A percentile compares a stretch with the other conserved stretches of the same genome.
Conservation (phyloP, 2,797 vertebrate genomes). For the Argentina silus region DNA sequence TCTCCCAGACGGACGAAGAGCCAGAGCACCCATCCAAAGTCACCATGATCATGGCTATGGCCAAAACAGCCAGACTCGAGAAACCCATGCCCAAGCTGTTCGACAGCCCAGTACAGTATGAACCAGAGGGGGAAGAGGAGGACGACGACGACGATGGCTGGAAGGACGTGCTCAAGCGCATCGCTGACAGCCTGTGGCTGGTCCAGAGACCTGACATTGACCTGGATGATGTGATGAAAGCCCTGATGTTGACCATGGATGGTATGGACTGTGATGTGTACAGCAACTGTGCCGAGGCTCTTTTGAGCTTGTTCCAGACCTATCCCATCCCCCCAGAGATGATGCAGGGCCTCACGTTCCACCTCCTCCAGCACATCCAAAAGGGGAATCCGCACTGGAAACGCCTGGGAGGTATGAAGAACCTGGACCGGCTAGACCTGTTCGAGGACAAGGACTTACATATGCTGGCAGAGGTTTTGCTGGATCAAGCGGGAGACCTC, state of each 20-base stretch:
- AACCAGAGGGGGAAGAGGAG: background rate
- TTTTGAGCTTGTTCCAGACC: background rate
- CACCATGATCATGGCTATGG: background rate
- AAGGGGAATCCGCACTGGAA: conserved; percentile 8
- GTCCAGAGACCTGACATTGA: background rate
- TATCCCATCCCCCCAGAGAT: background rate
- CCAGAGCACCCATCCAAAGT: background rate
- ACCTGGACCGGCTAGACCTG: conserved; percentile 7
- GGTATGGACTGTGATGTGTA: conserved; percentile 10
- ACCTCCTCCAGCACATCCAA: conserved; percentile 9
- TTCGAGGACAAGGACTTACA: conserved; percentile 1
- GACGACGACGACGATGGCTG: background rate
- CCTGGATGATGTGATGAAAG: background rate
- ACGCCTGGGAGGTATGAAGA: background rate
- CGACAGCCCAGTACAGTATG: background rate
- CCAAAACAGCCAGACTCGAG: background rate
- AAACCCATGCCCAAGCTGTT: background rate
- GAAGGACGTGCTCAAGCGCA: background rate
- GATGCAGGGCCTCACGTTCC: background rate
- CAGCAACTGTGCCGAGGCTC: background rate
- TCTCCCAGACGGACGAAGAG: background rate
- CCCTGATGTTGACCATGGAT: conserved; percentile 17
- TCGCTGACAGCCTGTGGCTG: conserved; percentile 15
- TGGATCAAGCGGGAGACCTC: conserved; percentile 7
- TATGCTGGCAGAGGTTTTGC: conserved; percentile 3